A percentile compares a stretch with the other conserved stretches of the same genome.
These are phyloP conservation scores for Scolanthus callimorphus DNA, from an alignment of 92 coral and sea anemone species.

Conservation along the genomic window DNA sequence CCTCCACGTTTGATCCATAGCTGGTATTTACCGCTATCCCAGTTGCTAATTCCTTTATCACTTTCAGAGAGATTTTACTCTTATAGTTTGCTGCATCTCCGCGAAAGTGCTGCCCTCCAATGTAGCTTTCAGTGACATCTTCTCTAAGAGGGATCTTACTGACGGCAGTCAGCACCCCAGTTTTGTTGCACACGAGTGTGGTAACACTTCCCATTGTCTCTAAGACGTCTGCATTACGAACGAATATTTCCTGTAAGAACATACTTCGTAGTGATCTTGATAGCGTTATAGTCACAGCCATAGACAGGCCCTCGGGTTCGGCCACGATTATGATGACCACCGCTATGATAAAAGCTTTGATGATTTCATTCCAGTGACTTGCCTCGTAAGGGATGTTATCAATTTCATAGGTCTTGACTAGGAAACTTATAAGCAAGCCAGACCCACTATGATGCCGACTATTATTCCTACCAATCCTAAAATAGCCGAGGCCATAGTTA, in stretches of 20 bases:
- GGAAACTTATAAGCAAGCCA: slow-evolving; percentile 58
- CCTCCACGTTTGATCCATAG: slow-evolving; percentile 64
- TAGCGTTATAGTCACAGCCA: slow-evolving; percentile 67
- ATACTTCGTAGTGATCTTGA: slow-evolving; percentile 54
- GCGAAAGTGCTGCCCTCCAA: slow-evolving; percentile 43
- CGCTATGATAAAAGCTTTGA: slow-evolving; percentile 74
- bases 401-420: slow-evolving; percentile 65
- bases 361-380: slow-evolving; percentile 73
- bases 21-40: slow-evolving; percentile 75
- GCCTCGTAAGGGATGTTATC: slow-evolving; percentile 50
- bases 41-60: slow-evolving; percentile 38
- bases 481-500: slow-evolving; percentile 64
- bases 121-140: slow-evolving; percentile 64
- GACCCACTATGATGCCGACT: slow-evolving; percentile 55
- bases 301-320: slow-evolving; percentile 75
- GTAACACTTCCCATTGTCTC: slow-evolving; percentile 81
- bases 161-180: slow-evolving; percentile 78
- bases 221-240: slow-evolving; percentile 68
- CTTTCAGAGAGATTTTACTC: slow-evolving; percentile 24
- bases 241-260: slow-evolving; percentile 50
- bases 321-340: slow-evolving; percentile 72
- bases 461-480: slow-evolving; percentile 64
- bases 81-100: slow-evolving; percentile 67
- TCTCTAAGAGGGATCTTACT: slow-evolving; percentile 59
- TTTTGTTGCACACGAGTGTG: slow-evolving; percentile 68